These are phyloP conservation scores for Notamacropus eugenii DNA, from an alignment of 2,797 vertebrate species.

Conservation along the genomic window DNA sequence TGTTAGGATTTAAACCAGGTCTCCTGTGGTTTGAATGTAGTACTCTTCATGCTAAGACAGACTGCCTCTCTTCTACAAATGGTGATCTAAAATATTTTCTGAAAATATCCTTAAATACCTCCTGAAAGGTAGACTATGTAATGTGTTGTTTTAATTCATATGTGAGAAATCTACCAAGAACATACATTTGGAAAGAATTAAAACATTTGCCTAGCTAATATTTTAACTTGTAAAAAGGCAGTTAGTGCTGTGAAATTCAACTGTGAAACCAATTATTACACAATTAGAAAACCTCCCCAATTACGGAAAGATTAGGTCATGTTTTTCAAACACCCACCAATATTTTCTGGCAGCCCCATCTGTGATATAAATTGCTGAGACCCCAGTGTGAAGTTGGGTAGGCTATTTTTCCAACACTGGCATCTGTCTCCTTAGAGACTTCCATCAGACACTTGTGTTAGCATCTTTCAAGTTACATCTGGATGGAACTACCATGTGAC, in stretches of 20 bases:
- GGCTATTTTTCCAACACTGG: slow-evolving; percentile 74
- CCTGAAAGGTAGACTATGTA: background rate
- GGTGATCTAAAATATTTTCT: slow-evolving; percentile 42
- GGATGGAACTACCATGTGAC: slow-evolving; percentile 74
- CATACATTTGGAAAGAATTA: slow-evolving; percentile 39
- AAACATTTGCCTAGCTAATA: slow-evolving; percentile 44
- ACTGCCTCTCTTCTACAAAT: background rate
- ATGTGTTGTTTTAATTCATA: background rate
- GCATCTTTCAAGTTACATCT: slow-evolving; percentile 77
- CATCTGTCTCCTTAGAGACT: slow-evolving; percentile 78
- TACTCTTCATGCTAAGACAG: background rate
- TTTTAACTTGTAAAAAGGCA: slow-evolving; percentile 56
- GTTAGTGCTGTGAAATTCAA: slow-evolving; percentile 68
- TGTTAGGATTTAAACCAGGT: background rate
- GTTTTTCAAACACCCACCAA: slow-evolving; percentile 69
- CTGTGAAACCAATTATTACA: slow-evolving; percentile 76
- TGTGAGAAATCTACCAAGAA: slow-evolving; percentile 39
- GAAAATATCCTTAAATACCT: slow-evolving; percentile 23
- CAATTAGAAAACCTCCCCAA: slow-evolving; percentile 71
- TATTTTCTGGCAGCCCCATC: slow-evolving; percentile 78
- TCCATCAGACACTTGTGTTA: slow-evolving; percentile 69
- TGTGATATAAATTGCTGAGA: slow-evolving; percentile 74
- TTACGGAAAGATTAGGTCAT: slow-evolving; percentile 72
- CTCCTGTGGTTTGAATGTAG: background rate
- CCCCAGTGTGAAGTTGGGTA: slow-evolving; percentile 75